These are phyloP conservation scores for Priocnemis perturbator DNA, from an alignment of 2,888 invertebrate genomes.

Conservation along the genomic window DNA sequence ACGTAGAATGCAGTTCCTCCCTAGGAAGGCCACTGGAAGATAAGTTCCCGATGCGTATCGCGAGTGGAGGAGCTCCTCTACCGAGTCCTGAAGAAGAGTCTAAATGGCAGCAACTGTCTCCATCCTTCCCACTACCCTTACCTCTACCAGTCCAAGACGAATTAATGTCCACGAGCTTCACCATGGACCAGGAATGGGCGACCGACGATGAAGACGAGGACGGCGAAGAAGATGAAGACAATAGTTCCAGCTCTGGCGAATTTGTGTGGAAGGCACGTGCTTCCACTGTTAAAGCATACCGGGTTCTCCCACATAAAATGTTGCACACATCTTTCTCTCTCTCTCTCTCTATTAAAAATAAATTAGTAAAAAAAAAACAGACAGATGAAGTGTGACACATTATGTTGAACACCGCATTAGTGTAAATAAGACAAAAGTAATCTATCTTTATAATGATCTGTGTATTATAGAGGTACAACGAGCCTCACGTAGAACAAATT, in stretches of 20 bases:
- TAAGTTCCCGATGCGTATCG: constrained; percentile 42
- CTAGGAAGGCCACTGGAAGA: constrained; percentile 36
- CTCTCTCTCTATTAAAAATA: constrained; percentile 12
- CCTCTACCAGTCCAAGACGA: constrained; percentile 69
- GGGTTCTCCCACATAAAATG: too few relatives aligned
- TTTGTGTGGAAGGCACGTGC: constrained; percentile 85
- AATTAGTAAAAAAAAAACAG: too few relatives aligned
- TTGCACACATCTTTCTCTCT: too few relatives aligned
- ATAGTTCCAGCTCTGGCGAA: constrained; percentile 86
- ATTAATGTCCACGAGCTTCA: constrained; percentile 75
- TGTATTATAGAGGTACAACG: constrained; percentile 62
- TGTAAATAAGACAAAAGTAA: too few relatives aligned
- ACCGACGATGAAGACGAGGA: constrained; percentile 77
- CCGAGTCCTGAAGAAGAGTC: constrained; percentile 73
- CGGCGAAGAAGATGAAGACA: constrained; percentile 77
- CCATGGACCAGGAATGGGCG: constrained; percentile 82
- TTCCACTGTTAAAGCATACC: too few relatives aligned
- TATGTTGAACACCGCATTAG: too few relatives aligned
- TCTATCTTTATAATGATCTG: too few relatives aligned
- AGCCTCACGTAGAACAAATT: constrained; percentile 55
- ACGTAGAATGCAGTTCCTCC: constrained; percentile 55
- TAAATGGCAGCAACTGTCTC: constrained; percentile 66
- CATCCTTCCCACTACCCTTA: constrained; percentile 59
- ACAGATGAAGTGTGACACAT: too few relatives aligned
- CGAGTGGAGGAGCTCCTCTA: constrained; percentile 65